These are phyloP conservation scores for Grallaria varia DNA, from an alignment of 2,113 vertebrate genomes.

Conservation along the genomic window DNA sequence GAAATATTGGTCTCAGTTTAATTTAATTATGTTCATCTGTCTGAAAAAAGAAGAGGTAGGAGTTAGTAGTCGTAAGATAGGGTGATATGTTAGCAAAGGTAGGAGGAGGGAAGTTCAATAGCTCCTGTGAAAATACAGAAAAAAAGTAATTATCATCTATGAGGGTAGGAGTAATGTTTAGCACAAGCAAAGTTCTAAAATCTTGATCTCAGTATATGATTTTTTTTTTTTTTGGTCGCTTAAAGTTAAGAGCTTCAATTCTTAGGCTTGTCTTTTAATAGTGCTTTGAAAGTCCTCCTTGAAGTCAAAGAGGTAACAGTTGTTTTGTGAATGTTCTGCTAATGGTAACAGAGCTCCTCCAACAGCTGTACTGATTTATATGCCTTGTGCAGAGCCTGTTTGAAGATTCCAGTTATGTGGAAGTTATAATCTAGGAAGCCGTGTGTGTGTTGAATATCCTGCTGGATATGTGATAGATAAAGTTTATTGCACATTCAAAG, in stretches of 20 bases:
- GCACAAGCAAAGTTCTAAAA: background rate
- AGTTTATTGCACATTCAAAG: background rate
- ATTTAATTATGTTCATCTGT: background rate
- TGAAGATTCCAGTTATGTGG: background rate
- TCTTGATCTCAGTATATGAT: background rate
- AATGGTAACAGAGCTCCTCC: background rate
- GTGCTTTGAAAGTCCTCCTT: background rate
- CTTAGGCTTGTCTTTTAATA: background rate
- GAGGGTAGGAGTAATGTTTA: background rate
- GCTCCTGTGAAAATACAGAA: background rate
- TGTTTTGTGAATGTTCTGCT: background rate
- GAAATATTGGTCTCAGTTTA: background rate
- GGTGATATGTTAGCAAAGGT: background rate
- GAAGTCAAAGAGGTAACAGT: background rate
- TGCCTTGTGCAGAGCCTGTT: background rate
- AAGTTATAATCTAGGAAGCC: background rate
- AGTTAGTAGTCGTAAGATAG: background rate
- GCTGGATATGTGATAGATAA: background rate
- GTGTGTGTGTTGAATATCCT: background rate
- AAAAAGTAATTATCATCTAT: conserved; percentile 8
- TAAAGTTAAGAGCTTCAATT: background rate
- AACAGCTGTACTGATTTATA: background rate
- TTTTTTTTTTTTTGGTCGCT: background rate
- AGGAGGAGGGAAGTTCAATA: background rate
- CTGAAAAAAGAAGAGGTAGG: background rate